These are phyloP conservation scores for Atractosteus spatula DNA, from an alignment of 2,113 vertebrate genomes.

Conservation along the genomic window DNA sequence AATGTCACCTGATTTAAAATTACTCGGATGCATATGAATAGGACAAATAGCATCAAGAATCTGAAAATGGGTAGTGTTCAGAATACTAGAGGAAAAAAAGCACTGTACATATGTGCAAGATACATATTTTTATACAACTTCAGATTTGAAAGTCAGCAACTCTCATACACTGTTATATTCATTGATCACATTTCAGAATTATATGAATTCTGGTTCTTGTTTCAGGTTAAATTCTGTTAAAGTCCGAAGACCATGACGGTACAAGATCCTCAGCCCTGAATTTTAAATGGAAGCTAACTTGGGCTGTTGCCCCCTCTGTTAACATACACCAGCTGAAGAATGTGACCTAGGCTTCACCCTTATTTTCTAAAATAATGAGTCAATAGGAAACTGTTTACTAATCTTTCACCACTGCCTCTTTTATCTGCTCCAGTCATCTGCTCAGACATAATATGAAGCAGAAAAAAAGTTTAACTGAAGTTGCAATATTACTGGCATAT, in stretches of 20 bases:
- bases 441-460: neutral
- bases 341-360: conserved; percentile 15
- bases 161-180: no score
- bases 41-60: no score
- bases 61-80: no score
- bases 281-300: neutral
- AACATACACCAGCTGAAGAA: conserved; percentile 8
- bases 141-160: no score
- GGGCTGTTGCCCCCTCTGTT: conserved; percentile 5
- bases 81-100: no score
- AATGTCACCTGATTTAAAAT: no score
- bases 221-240: neutral
- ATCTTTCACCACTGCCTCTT: neutral
- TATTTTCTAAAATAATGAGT: conserved; percentile 9
- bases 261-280: conserved; percentile 13
- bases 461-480: neutral
- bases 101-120: no score
- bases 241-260: neutral
- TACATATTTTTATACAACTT: no score
- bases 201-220: no score
- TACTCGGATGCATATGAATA: no score
- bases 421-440: neutral
- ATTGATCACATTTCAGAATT: no score
- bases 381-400: conserved; percentile 15
- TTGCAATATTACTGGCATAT: neutral